These are phyloP conservation scores for Drosophila tristis DNA, from an alignment of 1,140 invertebrate species.

Conservation along the genomic window DNA sequence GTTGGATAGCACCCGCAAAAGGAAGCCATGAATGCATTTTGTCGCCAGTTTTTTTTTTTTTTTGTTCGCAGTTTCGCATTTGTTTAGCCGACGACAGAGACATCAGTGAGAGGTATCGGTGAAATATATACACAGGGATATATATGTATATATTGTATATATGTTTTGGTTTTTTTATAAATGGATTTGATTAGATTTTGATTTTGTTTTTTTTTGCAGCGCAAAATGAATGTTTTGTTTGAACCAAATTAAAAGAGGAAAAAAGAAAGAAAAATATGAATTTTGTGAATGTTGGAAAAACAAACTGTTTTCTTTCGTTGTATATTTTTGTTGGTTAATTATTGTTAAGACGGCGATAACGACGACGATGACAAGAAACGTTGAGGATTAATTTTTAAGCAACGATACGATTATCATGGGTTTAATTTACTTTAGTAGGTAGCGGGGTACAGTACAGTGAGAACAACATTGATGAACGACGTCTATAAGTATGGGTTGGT, in stretches of 20 bases:
- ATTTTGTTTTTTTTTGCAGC: conserved; percentile 22
- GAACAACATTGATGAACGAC: conserved; percentile 52
- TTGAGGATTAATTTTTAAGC: conserved; percentile 44
- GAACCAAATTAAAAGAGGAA: conserved; percentile 63
- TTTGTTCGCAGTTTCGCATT: conserved; percentile 59
- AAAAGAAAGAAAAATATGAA: conserved; percentile 75
- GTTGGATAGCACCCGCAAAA: conserved; percentile 55
- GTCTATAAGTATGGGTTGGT: conserved; percentile 20
- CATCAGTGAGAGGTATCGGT: conserved; percentile 28
- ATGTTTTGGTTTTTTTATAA: conserved; percentile 33
- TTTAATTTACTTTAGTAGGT: conserved; percentile 32
- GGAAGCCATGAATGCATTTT: conserved; percentile 83
- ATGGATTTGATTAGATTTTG: conserved; percentile 34
- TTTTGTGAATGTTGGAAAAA: conserved; percentile 62
- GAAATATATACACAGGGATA: conserved; percentile 36
- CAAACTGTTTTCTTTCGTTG: conserved; percentile 33
- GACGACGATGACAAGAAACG: conserved; percentile 58
- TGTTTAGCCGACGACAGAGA: conserved; percentile 64
- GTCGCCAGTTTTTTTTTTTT: conserved; percentile 55
- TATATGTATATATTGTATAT: conserved; percentile 31
- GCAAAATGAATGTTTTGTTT: conserved; percentile 59
- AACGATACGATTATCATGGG: conserved; percentile 11
- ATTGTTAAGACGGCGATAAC: conserved; percentile 47
- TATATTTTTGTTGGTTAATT: conserved; percentile 17
- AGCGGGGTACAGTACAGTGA: conserved; percentile 22